Evolutionary conservation across 2,888 invertebrate species (phyloP), one percentile per base, ranked within the genome.

Genomic region (Perithous albicinctus): DNA sequence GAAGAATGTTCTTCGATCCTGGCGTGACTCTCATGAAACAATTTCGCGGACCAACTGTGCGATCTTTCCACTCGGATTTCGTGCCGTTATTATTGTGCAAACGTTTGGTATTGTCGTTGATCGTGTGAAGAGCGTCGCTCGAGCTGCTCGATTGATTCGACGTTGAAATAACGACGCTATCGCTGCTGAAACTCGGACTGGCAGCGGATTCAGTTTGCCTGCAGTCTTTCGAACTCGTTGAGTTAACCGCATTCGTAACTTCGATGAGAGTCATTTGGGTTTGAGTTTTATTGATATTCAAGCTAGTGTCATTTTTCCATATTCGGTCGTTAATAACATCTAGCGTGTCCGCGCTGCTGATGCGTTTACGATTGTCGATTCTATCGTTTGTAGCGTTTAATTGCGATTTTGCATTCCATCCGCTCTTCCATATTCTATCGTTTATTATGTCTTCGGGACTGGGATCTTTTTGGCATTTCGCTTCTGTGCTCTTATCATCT

Each of bases 11-110:
- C 89, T 96, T 96, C 10, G 96, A 96, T 5, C 96, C 96, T 5
- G 95, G 95, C 88, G 96, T 96, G 87, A 97, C 94, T 43, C 96
- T 94, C 89, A 97, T 94, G 69, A 97, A 96, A 88, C 97, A 97
- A 87, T 96, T 95, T 83, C 97, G 94, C 1, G 97, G 96, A 0
- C 96, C 96, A 18, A 85, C 73, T 1, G 85, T 38, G 69, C 87
- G 83, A 32, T 85, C 88, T 54, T 90, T 88, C 74, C 76, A 83
- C 15, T 38, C 83, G 0, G 86, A 56, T 76, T 85, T 88, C 8
- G 75, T 56, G 2, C 61, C 78, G 35, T 82, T 83, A 32, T 75
- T 83, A 12, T 78, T 82, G 43, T 75, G 73, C 8, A 61, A 72
- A 23, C 79, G 85, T 10, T 80, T 85, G 3, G 78, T 73, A 18